Evolutionary conservation across 2,888 invertebrate genomes (phyloP).

Genomic region (Amphipoea oculea): DNA sequence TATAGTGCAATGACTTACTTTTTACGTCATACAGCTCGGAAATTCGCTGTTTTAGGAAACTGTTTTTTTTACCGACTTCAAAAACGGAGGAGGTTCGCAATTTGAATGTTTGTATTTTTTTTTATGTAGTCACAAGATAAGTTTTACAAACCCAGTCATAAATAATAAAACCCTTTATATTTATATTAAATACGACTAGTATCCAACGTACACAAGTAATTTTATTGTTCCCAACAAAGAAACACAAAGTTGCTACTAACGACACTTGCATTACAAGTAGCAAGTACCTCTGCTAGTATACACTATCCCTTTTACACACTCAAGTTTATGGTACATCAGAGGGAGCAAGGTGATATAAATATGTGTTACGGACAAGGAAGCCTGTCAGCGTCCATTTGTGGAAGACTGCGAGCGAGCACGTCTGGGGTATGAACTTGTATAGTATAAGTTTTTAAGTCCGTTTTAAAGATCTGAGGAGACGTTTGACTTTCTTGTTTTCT

Average conservation of each 20-base stretch:
- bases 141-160: background rate
- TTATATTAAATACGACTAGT: constrained; percentile 4
- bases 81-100: no score
- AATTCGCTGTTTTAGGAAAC: no score
- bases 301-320: constrained; percentile 32
- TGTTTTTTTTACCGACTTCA: background rate
- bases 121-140: background rate
- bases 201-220: constrained; percentile 16
- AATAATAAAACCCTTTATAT: background rate
- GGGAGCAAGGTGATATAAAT: constrained; percentile 43
- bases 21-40: no score
- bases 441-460: constrained; percentile 60
- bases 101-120: no score
- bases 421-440: constrained; percentile 63
- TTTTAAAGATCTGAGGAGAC: constrained; percentile 48
- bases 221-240: constrained; percentile 50
- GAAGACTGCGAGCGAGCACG: constrained; percentile 61
- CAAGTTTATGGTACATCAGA: constrained; percentile 17
- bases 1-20: no score
- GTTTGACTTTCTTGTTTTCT: constrained; percentile 34
- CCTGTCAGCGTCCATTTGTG: constrained; percentile 75
- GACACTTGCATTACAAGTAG: constrained; percentile 64
- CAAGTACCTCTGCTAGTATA: constrained; percentile 25
- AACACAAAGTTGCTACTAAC: constrained; percentile 59
- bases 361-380: constrained; percentile 67